Percentiles rank a stretch among this genome's conserved stretches.
These are phyloP conservation scores for Geopemphigus sp. DNA, from an alignment of 1,140 invertebrate genomes.

Conservation along the genomic window DNA sequence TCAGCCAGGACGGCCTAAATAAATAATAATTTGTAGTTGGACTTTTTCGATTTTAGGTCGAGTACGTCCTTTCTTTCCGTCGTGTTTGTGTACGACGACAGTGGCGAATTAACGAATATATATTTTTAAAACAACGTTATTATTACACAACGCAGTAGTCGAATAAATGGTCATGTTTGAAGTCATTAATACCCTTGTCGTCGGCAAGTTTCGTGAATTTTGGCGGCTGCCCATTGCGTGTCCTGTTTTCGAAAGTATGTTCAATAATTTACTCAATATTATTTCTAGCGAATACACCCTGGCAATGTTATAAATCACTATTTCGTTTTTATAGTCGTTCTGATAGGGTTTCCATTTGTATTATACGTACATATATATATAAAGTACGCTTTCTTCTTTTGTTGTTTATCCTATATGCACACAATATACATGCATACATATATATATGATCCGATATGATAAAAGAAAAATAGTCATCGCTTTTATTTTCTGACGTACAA, in stretches of 20 bases:
- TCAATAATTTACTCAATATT: slow-evolving; percentile 1
- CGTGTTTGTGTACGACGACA: neutral
- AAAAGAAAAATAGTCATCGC: slow-evolving; percentile 34
- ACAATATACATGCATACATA: neutral
- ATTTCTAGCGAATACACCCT: neutral
- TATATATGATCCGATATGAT: no score
- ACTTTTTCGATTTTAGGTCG: neutral
- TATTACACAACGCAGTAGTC: neutral
- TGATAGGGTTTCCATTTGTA: neutral
- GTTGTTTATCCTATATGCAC: slow-evolving; percentile 20
- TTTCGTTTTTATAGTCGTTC: slow-evolving; percentile 2
- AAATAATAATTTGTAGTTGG: neutral
- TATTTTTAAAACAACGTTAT: slow-evolving; percentile 4
- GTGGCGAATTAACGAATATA: neutral
- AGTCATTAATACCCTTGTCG: slow-evolving; percentile 7
- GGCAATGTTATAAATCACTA: slow-evolving; percentile 18
- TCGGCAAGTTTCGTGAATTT: no score
- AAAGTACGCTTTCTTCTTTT: neutral
- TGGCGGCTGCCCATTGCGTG: neutral
- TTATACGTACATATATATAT: neutral
- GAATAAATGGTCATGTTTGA: slow-evolving; percentile 22
- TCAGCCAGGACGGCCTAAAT: neutral
- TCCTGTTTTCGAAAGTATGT: no score
- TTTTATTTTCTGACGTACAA: neutral
- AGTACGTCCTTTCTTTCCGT: neutral